These are phyloP conservation scores for Epinephelus fuscoguttatus DNA, from an alignment of 2,113 vertebrate species.

Conservation along the genomic window DNA sequence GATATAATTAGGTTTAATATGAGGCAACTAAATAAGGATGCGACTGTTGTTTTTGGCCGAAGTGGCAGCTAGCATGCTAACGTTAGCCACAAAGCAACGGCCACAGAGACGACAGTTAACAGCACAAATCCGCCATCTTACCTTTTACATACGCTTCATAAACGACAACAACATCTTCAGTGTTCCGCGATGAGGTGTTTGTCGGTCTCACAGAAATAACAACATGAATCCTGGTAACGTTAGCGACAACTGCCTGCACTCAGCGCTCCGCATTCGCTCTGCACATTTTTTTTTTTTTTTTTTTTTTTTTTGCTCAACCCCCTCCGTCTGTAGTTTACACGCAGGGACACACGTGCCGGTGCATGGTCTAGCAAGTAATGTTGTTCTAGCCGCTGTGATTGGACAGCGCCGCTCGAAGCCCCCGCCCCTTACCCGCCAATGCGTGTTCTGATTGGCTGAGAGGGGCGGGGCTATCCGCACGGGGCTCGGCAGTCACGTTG, in stretches of 20 bases:
- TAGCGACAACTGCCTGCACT: not conserved
- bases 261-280: not conserved
- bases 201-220: not conserved
- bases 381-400: conserved; percentile 49
- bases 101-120: not conserved
- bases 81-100: not conserved
- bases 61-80: conserved; percentile 28
- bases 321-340: conserved; percentile 68
- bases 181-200: not conserved
- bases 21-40: not conserved
- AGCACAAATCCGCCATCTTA: conserved; percentile 23
- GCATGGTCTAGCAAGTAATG: conserved; percentile 21
- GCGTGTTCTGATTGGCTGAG: conserved; percentile 53
- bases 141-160: conserved; percentile 37
- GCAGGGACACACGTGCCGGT: conserved; percentile 78
- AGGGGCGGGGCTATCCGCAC: conserved; percentile 67
- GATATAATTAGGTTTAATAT: fast-evolving
- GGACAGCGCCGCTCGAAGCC: fast-evolving
- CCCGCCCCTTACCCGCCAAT: not conserved
- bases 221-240: not conserved
- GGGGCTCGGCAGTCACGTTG: conserved; percentile 80
- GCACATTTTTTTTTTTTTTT: conserved; percentile 17
- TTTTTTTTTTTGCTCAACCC: not conserved
- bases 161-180: not conserved
- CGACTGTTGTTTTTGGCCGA: not conserved